Conservation (phyloP, 2,113 vertebrate genomes). For the Cheilinus undulatus region DNA sequence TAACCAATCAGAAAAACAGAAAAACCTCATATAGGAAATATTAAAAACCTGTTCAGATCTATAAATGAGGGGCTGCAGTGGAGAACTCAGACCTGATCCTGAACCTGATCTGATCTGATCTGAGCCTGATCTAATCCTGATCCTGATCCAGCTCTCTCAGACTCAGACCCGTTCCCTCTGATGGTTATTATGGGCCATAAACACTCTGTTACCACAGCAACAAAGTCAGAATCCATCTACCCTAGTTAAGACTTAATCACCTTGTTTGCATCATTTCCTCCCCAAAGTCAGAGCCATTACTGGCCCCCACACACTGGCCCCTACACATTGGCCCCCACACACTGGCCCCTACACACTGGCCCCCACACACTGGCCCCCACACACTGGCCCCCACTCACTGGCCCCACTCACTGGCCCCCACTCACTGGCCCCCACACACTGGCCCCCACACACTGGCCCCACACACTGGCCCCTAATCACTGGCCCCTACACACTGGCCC, state of each 20-base stretch:
- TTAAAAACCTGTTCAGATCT: too few relatives aligned
- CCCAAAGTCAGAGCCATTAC: constrained; percentile 83
- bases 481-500: too few relatives aligned
- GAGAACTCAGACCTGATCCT: too few relatives aligned
- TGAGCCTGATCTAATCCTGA: too few relatives aligned
- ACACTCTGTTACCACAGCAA: constrained; percentile 76
- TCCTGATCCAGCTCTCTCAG: too few relatives aligned
- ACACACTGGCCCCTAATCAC: too few relatives aligned
- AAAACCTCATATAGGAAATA: constrained; percentile 42
- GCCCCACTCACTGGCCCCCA: too few relatives aligned
- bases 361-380: constrained; percentile 61
- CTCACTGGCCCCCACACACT: too few relatives aligned
- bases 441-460: too few relatives aligned
- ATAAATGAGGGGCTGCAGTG: too few relatives aligned
- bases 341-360: constrained; percentile 49
- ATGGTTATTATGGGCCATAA: constrained; percentile 84
- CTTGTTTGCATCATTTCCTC: constrained; percentile 86
- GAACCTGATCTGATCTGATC: too few relatives aligned
- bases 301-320: constrained; percentile 60
- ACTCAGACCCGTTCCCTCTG: constrained; percentile 79
- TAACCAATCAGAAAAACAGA: constrained; percentile 62
- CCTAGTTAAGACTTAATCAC: constrained; percentile 84
- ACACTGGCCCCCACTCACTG: constrained; percentile 61
- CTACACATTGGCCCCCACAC: constrained; percentile 64
- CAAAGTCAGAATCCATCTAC: constrained; percentile 77